Evolutionary conservation across 1,140 invertebrate genomes (phyloP).

Genomic region (Lepidurus arcticus): DNA sequence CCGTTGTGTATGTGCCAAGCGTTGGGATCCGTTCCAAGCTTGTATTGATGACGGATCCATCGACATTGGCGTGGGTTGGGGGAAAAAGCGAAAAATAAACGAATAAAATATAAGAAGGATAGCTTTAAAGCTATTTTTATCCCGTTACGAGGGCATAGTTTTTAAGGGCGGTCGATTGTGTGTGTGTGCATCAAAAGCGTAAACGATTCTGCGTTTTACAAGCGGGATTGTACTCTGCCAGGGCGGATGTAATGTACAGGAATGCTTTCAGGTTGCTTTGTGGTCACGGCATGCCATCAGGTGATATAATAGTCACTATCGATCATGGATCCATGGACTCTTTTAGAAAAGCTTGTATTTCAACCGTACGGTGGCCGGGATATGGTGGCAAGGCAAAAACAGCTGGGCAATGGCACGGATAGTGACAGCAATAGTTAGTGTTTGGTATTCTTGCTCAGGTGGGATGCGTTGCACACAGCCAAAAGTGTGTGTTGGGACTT

Average conservation of each 20-base stretch:
- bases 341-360: no score
- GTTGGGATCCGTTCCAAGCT: no score
- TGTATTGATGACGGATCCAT: no score
- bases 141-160: no score
- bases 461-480: not conserved
- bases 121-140: no score
- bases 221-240: not conserved
- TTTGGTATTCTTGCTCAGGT: not conserved
- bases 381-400: not conserved
- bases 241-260: not conserved
- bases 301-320: not conserved
- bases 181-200: not conserved
- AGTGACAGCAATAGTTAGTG: not conserved
- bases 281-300: constrained; percentile 1
- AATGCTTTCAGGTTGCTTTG: not conserved
- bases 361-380: no score
- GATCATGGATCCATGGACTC: not conserved
- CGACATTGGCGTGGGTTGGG: no score
- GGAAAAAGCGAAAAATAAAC: no score
- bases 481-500: not conserved
- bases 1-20: no score
- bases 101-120: no score
- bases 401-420: not conserved
- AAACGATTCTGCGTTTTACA: not conserved
- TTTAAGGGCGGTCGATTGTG: not conserved